Conservation (phyloP, 2,113 vertebrate species). For the Otus sunia region DNA sequence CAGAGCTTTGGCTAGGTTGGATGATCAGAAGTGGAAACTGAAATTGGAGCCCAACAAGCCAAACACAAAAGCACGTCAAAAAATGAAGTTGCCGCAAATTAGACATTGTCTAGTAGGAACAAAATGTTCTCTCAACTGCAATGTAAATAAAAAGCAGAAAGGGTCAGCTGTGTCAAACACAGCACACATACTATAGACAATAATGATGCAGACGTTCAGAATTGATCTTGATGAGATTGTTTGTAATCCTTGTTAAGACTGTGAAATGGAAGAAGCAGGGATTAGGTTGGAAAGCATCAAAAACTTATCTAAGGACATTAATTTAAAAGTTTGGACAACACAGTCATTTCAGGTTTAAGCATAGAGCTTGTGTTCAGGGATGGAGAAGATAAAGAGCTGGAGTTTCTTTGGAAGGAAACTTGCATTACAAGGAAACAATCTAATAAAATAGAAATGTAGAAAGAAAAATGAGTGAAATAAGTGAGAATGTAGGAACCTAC, state of each 20-base stretch:
- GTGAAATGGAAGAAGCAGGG: neutral
- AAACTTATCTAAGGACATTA: neutral
- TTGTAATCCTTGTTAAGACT: neutral
- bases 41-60: neutral
- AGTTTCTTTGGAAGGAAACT: neutral
- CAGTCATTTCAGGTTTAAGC: neutral
- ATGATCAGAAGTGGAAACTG: neutral
- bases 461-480: neutral
- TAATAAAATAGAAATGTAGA: neutral
- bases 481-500: neutral
- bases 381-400: neutral
- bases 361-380: neutral
- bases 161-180: neutral
- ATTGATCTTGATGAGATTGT: neutral
- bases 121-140: neutral
- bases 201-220: neutral
- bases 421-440: neutral
- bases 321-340: neutral
- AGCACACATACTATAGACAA: neutral
- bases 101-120: neutral
- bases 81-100: rapidly evolving
- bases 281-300: neutral
- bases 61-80: neutral
- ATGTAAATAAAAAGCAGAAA: neutral
- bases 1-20: neutral